Base-by-base conservation (phyloP, 1,140 invertebrate species). In the Listronotus bonariensis region DNA sequence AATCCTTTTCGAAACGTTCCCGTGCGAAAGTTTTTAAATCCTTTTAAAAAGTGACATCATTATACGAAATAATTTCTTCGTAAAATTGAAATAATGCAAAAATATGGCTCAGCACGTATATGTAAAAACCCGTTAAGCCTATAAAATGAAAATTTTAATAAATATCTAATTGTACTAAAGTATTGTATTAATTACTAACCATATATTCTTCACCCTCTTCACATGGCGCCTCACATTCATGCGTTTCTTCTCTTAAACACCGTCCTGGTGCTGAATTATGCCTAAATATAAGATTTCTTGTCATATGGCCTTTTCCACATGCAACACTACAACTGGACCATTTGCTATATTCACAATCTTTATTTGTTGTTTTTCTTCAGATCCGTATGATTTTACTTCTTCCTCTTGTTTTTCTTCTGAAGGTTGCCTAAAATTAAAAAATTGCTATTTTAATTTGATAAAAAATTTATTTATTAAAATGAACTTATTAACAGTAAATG, bases 261-360 rank as follows among this genome's bases (percentile, higher is more conserved):
- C 10, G 4, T 10, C 11, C n/a, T 17, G 31, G 31, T 8, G 70
- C 17, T 56, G 70, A 67, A 38, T 63, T 65, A 48, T 74, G 67
- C 40, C 53, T 65, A 18, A 58, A 65, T 31, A 48, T 52, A 32
- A 58, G 17, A 17, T 48, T 58, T 40, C 56, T 58, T 9, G 63
- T 65, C 18, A 52, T 74, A 8, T 66, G 65, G 6, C 74, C 76
- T 55, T 57, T 70, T 7, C 86, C 87, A 67, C 87, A 89, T 5
- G 80, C 81, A 12, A 80, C 80, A 4, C 83, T 83, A 65, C 87
- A 89, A 1, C 77, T 80, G 12, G 86, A 85, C 87, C 87, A 89
- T 17, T 73, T 68, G 10, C 84, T 83, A 87, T 87, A 89, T 38
- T 81, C 78, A 10, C 15, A 54, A 10, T 51, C 40, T 53, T 61